phyloP scores from a whole-genome alignment of 2,113 vertebrate genomes.

The Pangasianodon gigas region DNA sequence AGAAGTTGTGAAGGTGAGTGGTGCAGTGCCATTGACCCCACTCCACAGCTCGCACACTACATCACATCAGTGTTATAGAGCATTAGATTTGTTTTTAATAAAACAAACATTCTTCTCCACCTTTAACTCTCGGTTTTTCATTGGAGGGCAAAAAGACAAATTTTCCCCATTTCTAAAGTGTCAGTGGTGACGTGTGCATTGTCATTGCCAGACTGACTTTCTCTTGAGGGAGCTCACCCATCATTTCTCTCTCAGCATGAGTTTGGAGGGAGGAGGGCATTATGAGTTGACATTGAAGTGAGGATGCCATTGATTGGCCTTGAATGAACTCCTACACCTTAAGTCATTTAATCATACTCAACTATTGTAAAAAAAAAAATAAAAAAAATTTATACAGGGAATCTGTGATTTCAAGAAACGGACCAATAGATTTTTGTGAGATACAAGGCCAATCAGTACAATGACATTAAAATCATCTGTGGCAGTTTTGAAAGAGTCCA shows the following conservation, averaged over 20 bases:
- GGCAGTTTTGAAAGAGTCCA: slow-evolving; percentile 56
- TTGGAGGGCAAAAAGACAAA: slow-evolving; percentile 49
- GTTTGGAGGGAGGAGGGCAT: slow-evolving; percentile 21
- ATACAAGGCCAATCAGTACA: neutral
- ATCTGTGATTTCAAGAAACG: neutral
- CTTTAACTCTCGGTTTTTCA: slow-evolving; percentile 11
- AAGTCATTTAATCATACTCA: neutral
- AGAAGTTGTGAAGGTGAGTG: slow-evolving; percentile 53
- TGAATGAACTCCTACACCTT: neutral
- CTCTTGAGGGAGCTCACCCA: slow-evolving; percentile 23
- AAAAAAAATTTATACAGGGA: too few relatives aligned
- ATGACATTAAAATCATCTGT: slow-evolving; percentile 61
- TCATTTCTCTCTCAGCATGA: slow-evolving; percentile 31
- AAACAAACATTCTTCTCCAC: slow-evolving; percentile 33
- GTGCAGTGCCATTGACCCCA: slow-evolving; percentile 54
- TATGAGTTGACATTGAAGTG: slow-evolving; percentile 49
- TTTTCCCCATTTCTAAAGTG: slow-evolving; percentile 27
- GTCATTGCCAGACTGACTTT: slow-evolving; percentile 20
- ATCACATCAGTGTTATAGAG: slow-evolving; percentile 37
- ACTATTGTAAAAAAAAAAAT: neutral
- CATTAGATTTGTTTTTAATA: slow-evolving; percentile 46
- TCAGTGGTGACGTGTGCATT: slow-evolving; percentile 29
- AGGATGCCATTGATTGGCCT: slow-evolving; percentile 59
- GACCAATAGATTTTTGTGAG: neutral
- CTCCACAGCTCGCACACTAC: slow-evolving; percentile 27